Evolutionary conservation across 1,140 invertebrate species (phyloP).

Genomic region (Venustaconcha ellipsiformis): DNA sequence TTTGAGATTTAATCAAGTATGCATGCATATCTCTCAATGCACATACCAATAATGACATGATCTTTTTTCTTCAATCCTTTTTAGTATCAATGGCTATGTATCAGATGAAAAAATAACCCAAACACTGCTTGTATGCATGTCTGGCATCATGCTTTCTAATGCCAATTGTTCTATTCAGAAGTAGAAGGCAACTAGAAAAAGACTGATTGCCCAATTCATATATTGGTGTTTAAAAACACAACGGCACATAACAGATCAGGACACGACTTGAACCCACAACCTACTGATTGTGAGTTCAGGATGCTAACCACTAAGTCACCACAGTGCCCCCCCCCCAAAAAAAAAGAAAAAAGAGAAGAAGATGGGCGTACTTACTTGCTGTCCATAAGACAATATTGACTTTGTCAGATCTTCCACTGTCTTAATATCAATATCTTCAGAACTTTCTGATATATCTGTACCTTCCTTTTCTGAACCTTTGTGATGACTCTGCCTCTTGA

Average conservation of each 20-base stretch:
- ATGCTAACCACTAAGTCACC: not conserved
- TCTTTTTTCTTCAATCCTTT: too few species aligned
- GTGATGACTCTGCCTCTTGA: constrained; percentile 2
- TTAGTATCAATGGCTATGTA: too few species aligned
- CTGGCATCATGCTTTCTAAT: too few species aligned
- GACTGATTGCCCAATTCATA: not conserved
- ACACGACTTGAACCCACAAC: not conserved
- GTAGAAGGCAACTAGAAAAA: too few species aligned
- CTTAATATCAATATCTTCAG: constrained; percentile 33
- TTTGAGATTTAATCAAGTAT: too few species aligned
- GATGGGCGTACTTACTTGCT: constrained; percentile 34
- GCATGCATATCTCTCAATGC: too few species aligned
- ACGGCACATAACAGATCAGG: not conserved
- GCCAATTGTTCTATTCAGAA: too few species aligned
- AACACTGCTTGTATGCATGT: too few species aligned
- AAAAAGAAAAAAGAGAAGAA: not conserved
- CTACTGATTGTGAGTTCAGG: not conserved
- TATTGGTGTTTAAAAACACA: not conserved
- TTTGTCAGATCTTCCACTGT: constrained; percentile 67
- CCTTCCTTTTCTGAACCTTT: constrained; percentile 13
- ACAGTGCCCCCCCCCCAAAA: not conserved
- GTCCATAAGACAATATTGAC: constrained; percentile 65
- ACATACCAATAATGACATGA: too few species aligned
- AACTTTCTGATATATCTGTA: constrained; percentile 19
- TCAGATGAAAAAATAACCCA: too few species aligned